These are phyloP conservation scores for Alloscopus bannaensis DNA, from an alignment of 2,888 invertebrate genomes.

Conservation along the genomic window DNA sequence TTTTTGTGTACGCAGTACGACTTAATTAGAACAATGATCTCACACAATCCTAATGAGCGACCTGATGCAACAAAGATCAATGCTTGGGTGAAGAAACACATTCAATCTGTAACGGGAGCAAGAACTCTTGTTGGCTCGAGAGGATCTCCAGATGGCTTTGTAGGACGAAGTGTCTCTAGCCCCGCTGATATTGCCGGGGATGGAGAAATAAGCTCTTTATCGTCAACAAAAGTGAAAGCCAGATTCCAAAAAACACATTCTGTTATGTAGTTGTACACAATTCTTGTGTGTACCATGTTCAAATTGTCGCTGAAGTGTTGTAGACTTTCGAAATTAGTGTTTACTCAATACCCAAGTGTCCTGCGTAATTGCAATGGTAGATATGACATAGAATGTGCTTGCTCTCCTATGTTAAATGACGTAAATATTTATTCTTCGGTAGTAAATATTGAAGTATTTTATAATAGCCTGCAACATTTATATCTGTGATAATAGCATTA, in stretches of 20 bases:
- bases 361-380: no score
- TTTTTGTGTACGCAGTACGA: slow-evolving; percentile 79
- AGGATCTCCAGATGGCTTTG: slow-evolving; percentile 10
- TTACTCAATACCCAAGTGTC: no score
- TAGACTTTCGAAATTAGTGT: no score
- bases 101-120: slow-evolving; percentile 31
- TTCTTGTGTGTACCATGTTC: neutral
- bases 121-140: neutral
- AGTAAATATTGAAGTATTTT: no score
- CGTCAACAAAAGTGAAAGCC: slow-evolving; percentile 15
- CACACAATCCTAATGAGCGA: slow-evolving; percentile 82
- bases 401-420: no score
- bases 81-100: slow-evolving; percentile 62
- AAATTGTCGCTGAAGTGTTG: no score
- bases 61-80: slow-evolving; percentile 77
- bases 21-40: slow-evolving; percentile 86
- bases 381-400: no score
- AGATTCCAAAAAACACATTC: slow-evolving; percentile 57
- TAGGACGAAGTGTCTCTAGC: slow-evolving; percentile 49
- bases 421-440: no score
- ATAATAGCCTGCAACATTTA: no score
- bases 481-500: no score
- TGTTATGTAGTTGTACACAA: slow-evolving; percentile 46
- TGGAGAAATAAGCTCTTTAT: neutral
- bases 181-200: slow-evolving; percentile 33